Percentiles rank a stretch among this genome's conserved stretches.
These are phyloP conservation scores for Coccyzus lansbergi DNA, from an alignment of 2,797 vertebrate species.

Conservation along the genomic window DNA sequence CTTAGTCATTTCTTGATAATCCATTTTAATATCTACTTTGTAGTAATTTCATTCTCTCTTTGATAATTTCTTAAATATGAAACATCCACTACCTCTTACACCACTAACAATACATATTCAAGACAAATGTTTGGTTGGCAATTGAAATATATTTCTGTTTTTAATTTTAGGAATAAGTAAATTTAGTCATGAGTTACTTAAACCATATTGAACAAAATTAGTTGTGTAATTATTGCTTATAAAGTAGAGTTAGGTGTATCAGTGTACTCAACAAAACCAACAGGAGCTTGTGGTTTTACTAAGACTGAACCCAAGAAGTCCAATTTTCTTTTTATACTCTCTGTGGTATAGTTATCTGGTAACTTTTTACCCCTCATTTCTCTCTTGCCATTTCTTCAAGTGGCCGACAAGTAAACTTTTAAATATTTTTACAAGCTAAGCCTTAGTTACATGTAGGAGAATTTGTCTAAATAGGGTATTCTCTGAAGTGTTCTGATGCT, in stretches of 20 bases:
- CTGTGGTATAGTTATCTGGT: neutral
- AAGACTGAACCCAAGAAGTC: neutral
- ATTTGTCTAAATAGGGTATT: neutral
- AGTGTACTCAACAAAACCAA: neutral
- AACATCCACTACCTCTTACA: neutral
- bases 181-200: neutral
- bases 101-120: neutral
- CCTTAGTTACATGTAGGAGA: neutral
- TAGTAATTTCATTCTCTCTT: neutral
- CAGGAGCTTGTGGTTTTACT: neutral
- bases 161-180: neutral
- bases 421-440: neutral
- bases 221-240: neutral
- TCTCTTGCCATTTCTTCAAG: neutral
- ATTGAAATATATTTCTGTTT: neutral
- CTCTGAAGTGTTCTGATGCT: neutral
- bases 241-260: neutral
- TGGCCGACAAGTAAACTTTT: neutral
- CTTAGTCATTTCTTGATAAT: neutral
- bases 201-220: neutral
- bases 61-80: neutral
- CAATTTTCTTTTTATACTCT: neutral
- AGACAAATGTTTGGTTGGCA: neutral
- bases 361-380: neutral
- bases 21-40: neutral